Percentiles rank a stretch among this genome's conserved stretches.
Conservation (phyloP, 92 coral and sea anemone genomes). For the Palythoa grandis region DNA sequence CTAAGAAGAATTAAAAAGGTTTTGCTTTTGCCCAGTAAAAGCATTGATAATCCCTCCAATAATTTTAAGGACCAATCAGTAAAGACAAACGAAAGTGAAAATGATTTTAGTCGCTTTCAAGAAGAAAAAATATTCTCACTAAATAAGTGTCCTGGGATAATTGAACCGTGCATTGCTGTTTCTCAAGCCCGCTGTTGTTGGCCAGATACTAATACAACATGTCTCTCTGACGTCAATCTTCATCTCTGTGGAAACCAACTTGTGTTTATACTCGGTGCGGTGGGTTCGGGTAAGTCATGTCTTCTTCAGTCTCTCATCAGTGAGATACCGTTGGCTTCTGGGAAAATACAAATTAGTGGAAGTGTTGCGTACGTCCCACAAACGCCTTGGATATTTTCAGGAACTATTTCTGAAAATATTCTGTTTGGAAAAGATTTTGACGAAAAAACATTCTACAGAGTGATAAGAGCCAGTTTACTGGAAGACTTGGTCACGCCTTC, state of each 20-base stretch:
- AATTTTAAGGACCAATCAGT: neutral
- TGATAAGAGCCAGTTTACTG: conserved; percentile 18
- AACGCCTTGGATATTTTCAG: conserved; percentile 44
- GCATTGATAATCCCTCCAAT: neutral
- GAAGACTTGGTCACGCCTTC: conserved; percentile 1
- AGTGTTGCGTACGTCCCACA: conserved; percentile 2
- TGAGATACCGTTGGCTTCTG: conserved; percentile 15
- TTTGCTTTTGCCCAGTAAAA: neutral
- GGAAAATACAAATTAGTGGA: neutral
- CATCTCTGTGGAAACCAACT: conserved; percentile 35
- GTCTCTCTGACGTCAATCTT: conserved; percentile 15
- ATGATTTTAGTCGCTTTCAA: neutral
- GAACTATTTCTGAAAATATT: conserved; percentile 30
- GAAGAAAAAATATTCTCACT: neutral
- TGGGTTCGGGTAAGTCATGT: conserved; percentile 32
- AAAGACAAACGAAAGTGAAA: neutral
- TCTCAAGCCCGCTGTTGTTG: conserved; percentile 5
- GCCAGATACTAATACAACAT: neutral
- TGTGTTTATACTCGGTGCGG: conserved; percentile 11
- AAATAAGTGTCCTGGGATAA: neutral
- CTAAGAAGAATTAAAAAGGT: conserved; percentile 18
- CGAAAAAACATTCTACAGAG: conserved; percentile 6
- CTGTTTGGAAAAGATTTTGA: conserved; percentile 33
- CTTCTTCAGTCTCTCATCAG: conserved; percentile 21
- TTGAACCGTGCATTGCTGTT: conserved; percentile 6